Evolutionary conservation across 2,797 vertebrate genomes (phyloP).

Genomic region (Rhinella marina): DNA sequence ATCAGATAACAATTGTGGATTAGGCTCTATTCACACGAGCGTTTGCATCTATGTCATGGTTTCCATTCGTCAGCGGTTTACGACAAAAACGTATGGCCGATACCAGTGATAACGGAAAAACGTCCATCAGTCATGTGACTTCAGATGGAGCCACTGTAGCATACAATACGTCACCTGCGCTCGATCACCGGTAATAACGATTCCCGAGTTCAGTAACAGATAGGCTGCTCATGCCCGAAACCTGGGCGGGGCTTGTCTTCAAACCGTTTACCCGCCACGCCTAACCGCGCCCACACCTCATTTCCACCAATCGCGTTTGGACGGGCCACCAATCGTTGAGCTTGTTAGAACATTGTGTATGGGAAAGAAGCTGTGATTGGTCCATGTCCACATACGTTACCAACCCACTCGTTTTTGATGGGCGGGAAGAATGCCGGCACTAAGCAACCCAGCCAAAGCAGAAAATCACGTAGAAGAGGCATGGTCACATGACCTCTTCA

Average conservation of each 20-base stretch:
- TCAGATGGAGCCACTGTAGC: background rate
- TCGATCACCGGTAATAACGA: background rate
- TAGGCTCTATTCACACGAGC: too few relatives aligned
- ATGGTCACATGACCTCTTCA: too few relatives aligned
- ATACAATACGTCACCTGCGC: background rate
- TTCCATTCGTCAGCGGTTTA: too few relatives aligned
- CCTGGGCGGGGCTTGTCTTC: background rate
- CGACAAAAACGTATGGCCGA: too few relatives aligned
- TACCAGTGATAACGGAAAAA: too few relatives aligned
- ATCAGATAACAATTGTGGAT: too few relatives aligned
- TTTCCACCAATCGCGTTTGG: background rate
- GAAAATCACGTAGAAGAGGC: background rate
- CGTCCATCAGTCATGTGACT: too few relatives aligned
- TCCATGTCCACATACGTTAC: background rate
- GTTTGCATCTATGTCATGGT: too few relatives aligned
- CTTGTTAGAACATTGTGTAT: background rate
- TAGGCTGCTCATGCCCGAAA: too few relatives aligned
- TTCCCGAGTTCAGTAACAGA: background rate
- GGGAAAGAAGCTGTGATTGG: background rate
- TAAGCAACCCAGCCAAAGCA: background rate
- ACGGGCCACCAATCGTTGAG: background rate
- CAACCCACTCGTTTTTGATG: too few relatives aligned
- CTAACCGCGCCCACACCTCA: background rate
- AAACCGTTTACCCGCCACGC: conserved; percentile 36
- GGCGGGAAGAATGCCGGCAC: background rate